These are phyloP conservation scores for Philopedon plagiatum DNA, from an alignment of 2,888 invertebrate genomes.

Conservation along the genomic window DNA sequence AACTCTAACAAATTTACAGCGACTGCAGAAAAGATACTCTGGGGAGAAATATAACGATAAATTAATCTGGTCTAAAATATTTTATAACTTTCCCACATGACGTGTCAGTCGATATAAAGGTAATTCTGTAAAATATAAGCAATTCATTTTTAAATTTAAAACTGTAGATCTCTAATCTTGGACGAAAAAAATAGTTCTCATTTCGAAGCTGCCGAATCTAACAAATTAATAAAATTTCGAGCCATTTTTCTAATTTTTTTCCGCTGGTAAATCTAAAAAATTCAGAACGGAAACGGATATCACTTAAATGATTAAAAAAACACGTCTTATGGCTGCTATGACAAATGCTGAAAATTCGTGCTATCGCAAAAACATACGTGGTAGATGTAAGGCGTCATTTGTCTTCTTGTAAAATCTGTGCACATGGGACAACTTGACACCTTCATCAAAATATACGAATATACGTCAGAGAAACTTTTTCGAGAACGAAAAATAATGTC, in stretches of 20 bases:
- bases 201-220: no score
- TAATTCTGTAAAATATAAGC: no score
- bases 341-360: neutral
- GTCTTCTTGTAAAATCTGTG: constrained; percentile 5
- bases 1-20: neutral
- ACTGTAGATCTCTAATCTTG: no score
- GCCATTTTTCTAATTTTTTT: neutral
- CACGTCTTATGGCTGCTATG: neutral
- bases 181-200: no score
- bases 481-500: neutral
- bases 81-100: no score
- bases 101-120: no score
- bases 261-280: neutral
- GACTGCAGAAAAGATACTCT: no score
- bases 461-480: neutral
- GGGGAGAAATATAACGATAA: no score
- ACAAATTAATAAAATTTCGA: no score
- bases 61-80: no score
- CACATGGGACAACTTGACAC: neutral
- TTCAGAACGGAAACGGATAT: neutral
- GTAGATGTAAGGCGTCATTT: neutral
- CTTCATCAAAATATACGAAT: neutral
- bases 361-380: neutral
- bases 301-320: constrained; percentile 2
- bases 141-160: no score